Conservation (phyloP, 2,113 vertebrate genomes). For the Anolis carolinensis region DNA sequence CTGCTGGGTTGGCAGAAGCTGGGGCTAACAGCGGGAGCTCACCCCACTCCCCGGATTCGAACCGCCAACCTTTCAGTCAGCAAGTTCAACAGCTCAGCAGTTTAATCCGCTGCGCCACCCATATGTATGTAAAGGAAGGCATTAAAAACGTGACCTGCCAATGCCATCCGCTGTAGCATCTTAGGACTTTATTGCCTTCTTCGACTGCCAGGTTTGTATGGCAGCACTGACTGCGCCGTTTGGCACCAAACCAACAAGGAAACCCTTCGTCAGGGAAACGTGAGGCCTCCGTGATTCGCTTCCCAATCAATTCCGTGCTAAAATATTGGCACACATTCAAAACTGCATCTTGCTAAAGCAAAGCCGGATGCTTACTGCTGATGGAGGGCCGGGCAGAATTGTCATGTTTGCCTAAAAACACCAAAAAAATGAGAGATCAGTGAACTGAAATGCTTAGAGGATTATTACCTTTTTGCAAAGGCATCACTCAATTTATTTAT, state of each 20-base stretch:
- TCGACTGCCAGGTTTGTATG: too few species aligned
- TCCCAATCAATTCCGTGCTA: background rate
- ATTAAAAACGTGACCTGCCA: background rate
- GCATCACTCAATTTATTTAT: background rate
- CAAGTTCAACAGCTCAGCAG: too few species aligned
- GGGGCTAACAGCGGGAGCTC: too few species aligned
- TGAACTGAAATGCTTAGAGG: background rate
- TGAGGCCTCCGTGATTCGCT: background rate
- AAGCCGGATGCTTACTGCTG: conserved; percentile 52
- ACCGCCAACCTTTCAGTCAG: too few species aligned
- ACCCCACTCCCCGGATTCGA: too few species aligned
- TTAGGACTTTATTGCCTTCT: background rate
- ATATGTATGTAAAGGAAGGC: background rate
- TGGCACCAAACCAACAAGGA: too few species aligned
- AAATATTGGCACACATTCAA: background rate
- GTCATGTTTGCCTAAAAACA: background rate
- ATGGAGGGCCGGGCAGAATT: background rate
- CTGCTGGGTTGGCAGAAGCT: too few species aligned
- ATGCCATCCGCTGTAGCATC: background rate
- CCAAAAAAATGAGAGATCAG: background rate
- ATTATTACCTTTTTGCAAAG: background rate
- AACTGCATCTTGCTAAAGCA: background rate
- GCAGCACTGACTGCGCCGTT: background rate
- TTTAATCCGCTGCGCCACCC: too few species aligned
- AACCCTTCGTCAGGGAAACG: background rate